Evolutionary conservation across 2,797 vertebrate species (phyloP), one percentile per base, ranked within the genome.

Genomic region (Gobionotothen gibberifrons): DNA sequence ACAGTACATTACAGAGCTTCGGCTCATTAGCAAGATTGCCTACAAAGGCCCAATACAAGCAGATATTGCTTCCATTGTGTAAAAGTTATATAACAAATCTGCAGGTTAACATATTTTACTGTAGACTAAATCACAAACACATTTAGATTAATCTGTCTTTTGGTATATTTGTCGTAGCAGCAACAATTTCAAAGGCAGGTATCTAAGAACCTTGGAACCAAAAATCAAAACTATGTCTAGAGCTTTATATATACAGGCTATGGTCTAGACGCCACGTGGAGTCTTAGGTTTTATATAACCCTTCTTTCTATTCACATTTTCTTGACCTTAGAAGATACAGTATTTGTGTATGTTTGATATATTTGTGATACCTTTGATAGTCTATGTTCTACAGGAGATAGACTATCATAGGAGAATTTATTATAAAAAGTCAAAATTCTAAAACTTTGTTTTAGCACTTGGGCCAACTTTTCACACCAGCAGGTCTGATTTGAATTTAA

Each of bases 401-500:
- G 26, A 26, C 4, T 26, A 26, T 26, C 26, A 39, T 7, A 22
- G 2, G 49, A 16, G 4, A 3, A 4, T 43, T 72, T 76, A 2
- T 32, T 32, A 3, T 4, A 48, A 69, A 62, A 65, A 16, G 36
- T 54, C 9, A 15, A n/a, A 66, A 40, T 9, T 15, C 0, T 5
- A 21, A 9, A 26, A 49, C 11, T 22, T 14, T 51, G 12, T 58
- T 48, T 16, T 44, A 36, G 32, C 8, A 7, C 32, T 36, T 59
- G 40, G 19, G 55, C 8, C 19, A 42, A 22, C 44, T 74, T 51
- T 49, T 79, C 21, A 58, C 40, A 49, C 19, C 12, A 12, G 9
- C 36, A 2, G 17, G 49, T 72, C 57, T 67, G 39, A 58, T 61
- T 63, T 60, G 8, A 74, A 19, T 76, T 67, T 13, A 47, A 19